Base-by-base conservation (phyloP, 2,797 vertebrate species). In the Manis pentadactyla region DNA sequence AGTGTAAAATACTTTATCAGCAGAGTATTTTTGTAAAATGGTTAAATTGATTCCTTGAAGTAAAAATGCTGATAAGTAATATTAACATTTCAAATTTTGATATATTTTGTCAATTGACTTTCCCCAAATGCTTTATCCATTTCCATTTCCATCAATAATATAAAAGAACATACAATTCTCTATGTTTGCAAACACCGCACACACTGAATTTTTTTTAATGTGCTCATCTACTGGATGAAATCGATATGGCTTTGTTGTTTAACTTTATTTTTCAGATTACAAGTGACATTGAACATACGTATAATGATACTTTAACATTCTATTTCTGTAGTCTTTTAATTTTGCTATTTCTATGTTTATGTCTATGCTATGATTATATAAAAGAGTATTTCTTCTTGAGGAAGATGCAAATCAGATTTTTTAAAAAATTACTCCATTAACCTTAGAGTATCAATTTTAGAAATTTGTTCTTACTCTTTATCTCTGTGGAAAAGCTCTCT, bases 1-100 rank as follows among this genome's bases (percentile, higher is more conserved):
- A 66, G 68, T 75, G 7, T 14, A 55, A 87, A 61, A 42, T 17
- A 77, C 12, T 87, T 81, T 21, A 83, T n/a, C 34, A 55, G 19
- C 1, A 8, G 61, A 69, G 8, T 87, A 75, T 82, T 69, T 93
- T 61, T 83, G 12, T 42, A 74, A 75, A 71, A 63, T 31, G 69
- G 13, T 90, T 42, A 55, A 69, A 68, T 53, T 49, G 31, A 71
- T 83, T 71, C 29, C 21, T 73, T 94, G 39, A 92, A 73, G 23
- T 29, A 37, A 84, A 94, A 73, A 61, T 78, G 7, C 29, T 89
- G n/a, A 59, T 51, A 87, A 75, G 15, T 78, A 34, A 59, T 79
- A 78, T 92, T 85, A 31, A 75, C 37, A 91, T 55, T 71, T 87
- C 31, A 82, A 69, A 68, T 57, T 57, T 79, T 90, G 42, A 86